Conservation (phyloP, 2,888 invertebrate species). For the Automeris io region DNA sequence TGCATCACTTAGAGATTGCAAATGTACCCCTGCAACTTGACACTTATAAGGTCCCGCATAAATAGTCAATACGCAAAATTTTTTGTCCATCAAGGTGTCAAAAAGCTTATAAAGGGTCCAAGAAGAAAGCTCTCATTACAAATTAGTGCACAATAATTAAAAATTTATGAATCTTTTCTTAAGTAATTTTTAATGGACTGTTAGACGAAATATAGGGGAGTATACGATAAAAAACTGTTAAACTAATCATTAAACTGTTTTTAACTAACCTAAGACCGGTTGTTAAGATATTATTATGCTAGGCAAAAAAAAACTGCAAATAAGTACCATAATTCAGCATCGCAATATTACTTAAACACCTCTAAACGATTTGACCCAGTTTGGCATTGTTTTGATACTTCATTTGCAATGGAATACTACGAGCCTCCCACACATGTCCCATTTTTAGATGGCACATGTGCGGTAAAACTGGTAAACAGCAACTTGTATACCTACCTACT, state of each 20-base stretch:
- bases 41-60: constrained; percentile 22
- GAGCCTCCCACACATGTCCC: constrained; percentile 65
- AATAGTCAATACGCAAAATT: constrained; percentile 33
- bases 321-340: not conserved
- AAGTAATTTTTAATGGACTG: constrained; percentile 40
- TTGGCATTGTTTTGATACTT: constrained; percentile 55
- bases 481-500: constrained; percentile 14
- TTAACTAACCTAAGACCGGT: constrained; percentile 12
- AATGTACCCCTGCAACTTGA: constrained; percentile 25
- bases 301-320: not conserved
- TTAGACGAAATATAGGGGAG: constrained; percentile 26
- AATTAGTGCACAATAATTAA: constrained; percentile 51
- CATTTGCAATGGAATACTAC: constrained; percentile 25
- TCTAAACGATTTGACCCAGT: constrained; percentile 36
- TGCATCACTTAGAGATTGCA: no score
- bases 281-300: no score
- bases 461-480: constrained; percentile 36
- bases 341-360: not conserved
- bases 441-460: constrained; percentile 60
- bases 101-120: constrained; percentile 46
- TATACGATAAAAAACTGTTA: constrained; percentile 27
- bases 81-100: constrained; percentile 57
- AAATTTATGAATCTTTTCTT: constrained; percentile 52
- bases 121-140: constrained; percentile 34
- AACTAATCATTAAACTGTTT: constrained; percentile 54